A percentile compares a stretch with the other conserved stretches of the same genome.
These are phyloP conservation scores for Stigmatopora argus DNA, from an alignment of 2,113 vertebrate species.

Conservation along the genomic window DNA sequence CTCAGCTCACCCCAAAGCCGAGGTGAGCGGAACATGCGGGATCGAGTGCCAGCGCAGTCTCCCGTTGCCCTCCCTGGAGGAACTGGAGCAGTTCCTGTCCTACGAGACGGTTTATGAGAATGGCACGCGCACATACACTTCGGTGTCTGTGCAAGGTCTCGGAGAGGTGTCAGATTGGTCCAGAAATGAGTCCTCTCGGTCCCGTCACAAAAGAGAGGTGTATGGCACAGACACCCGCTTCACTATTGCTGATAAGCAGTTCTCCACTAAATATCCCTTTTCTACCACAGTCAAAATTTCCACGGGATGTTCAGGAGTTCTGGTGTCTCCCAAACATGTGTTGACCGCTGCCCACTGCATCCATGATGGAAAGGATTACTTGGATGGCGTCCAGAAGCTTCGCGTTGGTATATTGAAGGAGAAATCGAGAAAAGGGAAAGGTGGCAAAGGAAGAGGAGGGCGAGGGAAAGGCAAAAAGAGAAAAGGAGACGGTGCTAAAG, in stretches of 20 bases:
- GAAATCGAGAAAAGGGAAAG: constrained; percentile 71
- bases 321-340: constrained; percentile 87
- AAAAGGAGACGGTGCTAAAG: constrained; percentile 56
- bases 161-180: constrained; percentile 31
- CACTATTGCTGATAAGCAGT: constrained; percentile 85
- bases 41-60: constrained; percentile 84
- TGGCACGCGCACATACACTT: constrained; percentile 82
- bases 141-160: constrained; percentile 74
- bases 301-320: constrained; percentile 87
- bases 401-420: constrained; percentile 84
- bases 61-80: constrained; percentile 72
- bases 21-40: constrained; percentile 77
- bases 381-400: constrained; percentile 81
- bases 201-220: constrained; percentile 79
- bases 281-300: constrained; percentile 90
- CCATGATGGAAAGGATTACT: constrained; percentile 84
- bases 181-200: constrained; percentile 30
- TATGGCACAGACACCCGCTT: constrained; percentile 91
- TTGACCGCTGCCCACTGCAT: constrained; percentile 93
- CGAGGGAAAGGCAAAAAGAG: constrained; percentile 59
- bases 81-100: constrained; percentile 82
- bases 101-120: constrained; percentile 93
- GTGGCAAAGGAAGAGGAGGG: constrained; percentile 58
- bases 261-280: constrained; percentile 87
- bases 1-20: constrained; percentile 68